Evolutionary conservation across 2,113 vertebrate genomes (phyloP).

Genomic region (Ancistrus triradiatus): DNA sequence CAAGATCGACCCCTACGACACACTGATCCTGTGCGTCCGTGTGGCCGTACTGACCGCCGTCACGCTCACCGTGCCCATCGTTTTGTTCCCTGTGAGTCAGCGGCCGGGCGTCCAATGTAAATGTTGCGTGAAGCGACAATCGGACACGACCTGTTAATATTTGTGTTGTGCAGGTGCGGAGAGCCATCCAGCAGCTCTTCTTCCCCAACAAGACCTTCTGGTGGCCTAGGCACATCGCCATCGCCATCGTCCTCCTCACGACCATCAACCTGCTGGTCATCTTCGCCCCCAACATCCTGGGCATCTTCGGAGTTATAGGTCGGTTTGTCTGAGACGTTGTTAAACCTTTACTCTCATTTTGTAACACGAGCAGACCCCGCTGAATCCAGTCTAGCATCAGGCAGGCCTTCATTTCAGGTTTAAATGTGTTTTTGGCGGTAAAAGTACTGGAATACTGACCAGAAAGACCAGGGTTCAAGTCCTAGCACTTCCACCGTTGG

Average conservation of each 20-base stretch:
- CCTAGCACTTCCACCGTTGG: too few relatives aligned
- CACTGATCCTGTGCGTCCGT: constrained; percentile 89
- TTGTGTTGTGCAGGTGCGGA: constrained; percentile 74
- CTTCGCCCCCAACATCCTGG: constrained; percentile 94
- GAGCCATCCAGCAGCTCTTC: constrained; percentile 93
- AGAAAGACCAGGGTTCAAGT: too few relatives aligned
- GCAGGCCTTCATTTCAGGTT: too few relatives aligned
- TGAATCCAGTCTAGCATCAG: too few relatives aligned
- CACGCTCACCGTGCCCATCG: constrained; percentile 94
- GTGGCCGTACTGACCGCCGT: constrained; percentile 93
- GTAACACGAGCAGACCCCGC: too few relatives aligned
- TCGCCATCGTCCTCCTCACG: constrained; percentile 79
- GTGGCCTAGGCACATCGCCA: constrained; percentile 84
- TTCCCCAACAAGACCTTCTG: constrained; percentile 91
- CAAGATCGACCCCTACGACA: constrained; percentile 84
- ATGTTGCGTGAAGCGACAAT: too few relatives aligned
- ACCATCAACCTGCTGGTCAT: constrained; percentile 94
- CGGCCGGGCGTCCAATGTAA: too few relatives aligned
- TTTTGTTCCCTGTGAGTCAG: constrained; percentile 89
- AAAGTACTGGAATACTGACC: too few relatives aligned
- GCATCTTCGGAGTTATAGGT: constrained; percentile 97
- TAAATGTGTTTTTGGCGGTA: too few relatives aligned
- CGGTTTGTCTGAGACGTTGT: constrained; percentile 56
- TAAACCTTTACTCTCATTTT: too few relatives aligned
- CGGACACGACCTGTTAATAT: too few relatives aligned